A percentile compares a stretch with the other conserved stretches of the same genome.
Evolutionary conservation across 2,888 invertebrate genomes (phyloP).

Genomic region (Ceramica pisi): DNA sequence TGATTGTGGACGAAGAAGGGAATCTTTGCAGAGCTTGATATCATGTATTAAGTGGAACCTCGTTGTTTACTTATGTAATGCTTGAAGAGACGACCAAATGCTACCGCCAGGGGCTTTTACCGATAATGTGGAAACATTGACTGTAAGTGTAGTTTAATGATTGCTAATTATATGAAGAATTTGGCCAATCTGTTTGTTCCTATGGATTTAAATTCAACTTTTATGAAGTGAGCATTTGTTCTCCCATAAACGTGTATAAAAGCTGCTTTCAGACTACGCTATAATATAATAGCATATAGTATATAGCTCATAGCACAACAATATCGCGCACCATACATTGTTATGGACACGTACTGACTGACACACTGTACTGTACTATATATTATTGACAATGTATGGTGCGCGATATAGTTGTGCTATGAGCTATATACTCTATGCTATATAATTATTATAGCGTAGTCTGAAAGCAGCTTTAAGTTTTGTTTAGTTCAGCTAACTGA

Average conservation of each 20-base stretch:
- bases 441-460: no score
- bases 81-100: slow-evolving; percentile 34
- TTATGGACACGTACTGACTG: no score
- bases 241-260: neutral
- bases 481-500: neutral
- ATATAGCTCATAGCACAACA: no score
- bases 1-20: slow-evolving; percentile 77
- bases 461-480: no score
- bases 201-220: neutral
- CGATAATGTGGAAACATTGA: slow-evolving; percentile 43
- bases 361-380: no score
- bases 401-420: no score
- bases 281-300: no score
- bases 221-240: no score
- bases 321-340: no score
- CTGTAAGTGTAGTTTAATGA: slow-evolving; percentile 29
- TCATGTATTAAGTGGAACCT: slow-evolving; percentile 77
- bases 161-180: slow-evolving; percentile 26
- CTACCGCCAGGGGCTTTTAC: slow-evolving; percentile 35
- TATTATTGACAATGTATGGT: no score
- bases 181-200: neutral
- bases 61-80: slow-evolving; percentile 65
- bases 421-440: no score
- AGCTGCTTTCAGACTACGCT: no score
- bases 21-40: slow-evolving; percentile 79